Conservation (phyloP, 2,113 vertebrate genomes). For the Calypte anna region DNA sequence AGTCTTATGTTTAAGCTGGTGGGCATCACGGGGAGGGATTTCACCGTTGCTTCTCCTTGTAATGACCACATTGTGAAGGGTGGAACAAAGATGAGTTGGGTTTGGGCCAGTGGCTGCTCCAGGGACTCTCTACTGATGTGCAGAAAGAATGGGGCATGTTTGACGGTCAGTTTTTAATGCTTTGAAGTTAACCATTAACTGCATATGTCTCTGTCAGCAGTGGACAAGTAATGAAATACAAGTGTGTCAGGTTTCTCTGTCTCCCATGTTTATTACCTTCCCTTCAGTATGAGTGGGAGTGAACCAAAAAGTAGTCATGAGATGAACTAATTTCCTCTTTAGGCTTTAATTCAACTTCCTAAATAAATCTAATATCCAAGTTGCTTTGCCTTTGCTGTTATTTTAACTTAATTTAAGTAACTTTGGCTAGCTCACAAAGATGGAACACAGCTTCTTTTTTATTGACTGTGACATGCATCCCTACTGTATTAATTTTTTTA, state of each 20-base stretch:
- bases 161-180: background rate
- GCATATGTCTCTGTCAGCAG: slow-evolving; percentile 10
- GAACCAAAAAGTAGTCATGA: slow-evolving; percentile 27
- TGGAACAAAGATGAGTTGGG: slow-evolving; percentile 4
- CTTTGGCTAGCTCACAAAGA: background rate
- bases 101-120: background rate
- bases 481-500: background rate
- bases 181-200: slow-evolving; percentile 50
- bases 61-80: background rate
- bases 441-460: background rate
- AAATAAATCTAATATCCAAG: slow-evolving; percentile 24
- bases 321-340: slow-evolving; percentile 9
- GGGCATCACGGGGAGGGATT: background rate
- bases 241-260: slow-evolving; percentile 20
- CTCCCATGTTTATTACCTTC: slow-evolving; percentile 1
- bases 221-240: slow-evolving; percentile 41
- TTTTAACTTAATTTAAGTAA: background rate
- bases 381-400: slow-evolving; percentile 21
- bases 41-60: background rate
- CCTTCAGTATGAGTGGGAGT: background rate
- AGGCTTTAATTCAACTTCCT: slow-evolving; percentile 25
- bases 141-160: slow-evolving; percentile 16
- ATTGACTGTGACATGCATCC: background rate
- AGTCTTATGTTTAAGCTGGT: background rate
- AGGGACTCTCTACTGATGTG: slow-evolving; percentile 7